These are phyloP conservation scores for Exocentrus adspersus DNA, from an alignment of 2,888 invertebrate genomes.

Conservation along the genomic window DNA sequence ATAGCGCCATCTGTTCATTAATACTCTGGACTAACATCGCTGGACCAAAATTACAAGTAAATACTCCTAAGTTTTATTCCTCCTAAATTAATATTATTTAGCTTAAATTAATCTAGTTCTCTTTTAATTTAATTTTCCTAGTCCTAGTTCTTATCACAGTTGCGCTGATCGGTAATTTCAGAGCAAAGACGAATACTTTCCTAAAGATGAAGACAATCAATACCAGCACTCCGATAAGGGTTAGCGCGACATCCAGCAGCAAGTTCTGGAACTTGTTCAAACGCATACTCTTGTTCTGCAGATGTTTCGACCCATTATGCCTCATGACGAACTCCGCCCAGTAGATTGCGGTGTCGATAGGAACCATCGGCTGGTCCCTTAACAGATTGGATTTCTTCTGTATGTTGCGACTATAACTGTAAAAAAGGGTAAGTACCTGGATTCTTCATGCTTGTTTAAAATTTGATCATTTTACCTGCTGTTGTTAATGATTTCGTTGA, in stretches of 20 bases:
- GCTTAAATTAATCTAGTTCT: too few species aligned
- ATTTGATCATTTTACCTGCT: constrained; percentile 34
- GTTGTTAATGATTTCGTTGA: constrained; percentile 46
- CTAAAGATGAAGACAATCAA: neutral
- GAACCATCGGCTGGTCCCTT: constrained; percentile 46
- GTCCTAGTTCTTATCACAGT: neutral
- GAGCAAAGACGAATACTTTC: neutral
- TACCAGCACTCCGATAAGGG: constrained; percentile 16
- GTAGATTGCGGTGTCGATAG: constrained; percentile 51
- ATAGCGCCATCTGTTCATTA: too few species aligned
- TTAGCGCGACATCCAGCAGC: constrained; percentile 47
- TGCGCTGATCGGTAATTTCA: neutral
- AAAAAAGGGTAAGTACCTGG: too few species aligned
- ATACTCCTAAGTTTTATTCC: too few species aligned
- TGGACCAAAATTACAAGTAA: too few species aligned
- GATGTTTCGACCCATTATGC: constrained; percentile 47
- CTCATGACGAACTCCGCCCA: constrained; percentile 52
- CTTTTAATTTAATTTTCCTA: neutral
- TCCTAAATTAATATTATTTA: too few species aligned
- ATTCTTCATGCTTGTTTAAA: too few species aligned
- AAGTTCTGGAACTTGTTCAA: constrained; percentile 48
- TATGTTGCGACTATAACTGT: constrained; percentile 43
- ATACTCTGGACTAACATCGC: too few species aligned
- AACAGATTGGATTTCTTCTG: constrained; percentile 43
- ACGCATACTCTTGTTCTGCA: constrained; percentile 44